A percentile compares a stretch with the other conserved stretches of the same genome.
These are phyloP conservation scores for Columba livia DNA, from an alignment of 2,113 vertebrate genomes.

Conservation along the genomic window DNA sequence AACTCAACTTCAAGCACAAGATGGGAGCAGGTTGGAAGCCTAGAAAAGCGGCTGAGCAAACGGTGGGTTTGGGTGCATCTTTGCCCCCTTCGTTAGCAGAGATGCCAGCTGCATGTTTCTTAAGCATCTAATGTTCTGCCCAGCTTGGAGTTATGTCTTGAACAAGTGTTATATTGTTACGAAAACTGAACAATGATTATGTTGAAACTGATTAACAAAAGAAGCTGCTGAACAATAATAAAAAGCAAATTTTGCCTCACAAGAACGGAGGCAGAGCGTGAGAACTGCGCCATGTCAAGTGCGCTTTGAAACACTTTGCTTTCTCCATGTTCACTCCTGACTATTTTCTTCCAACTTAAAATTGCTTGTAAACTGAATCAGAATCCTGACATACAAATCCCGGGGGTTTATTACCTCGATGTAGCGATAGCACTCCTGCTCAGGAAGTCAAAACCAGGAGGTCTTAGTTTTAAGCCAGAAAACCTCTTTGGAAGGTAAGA, in stretches of 20 bases:
- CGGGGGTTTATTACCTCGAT: not conserved
- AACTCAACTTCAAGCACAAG: not conserved
- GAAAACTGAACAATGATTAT: not conserved
- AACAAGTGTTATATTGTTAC: not conserved
- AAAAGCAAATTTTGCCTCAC: not conserved
- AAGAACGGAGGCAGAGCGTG: not conserved
- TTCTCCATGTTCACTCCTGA: not conserved
- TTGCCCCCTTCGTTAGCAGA: not conserved
- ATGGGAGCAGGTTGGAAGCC: not conserved
- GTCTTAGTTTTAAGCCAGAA: slow-evolving; percentile 21
- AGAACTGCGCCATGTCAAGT: not conserved
- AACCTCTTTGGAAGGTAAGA: not conserved
- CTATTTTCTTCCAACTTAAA: not conserved
- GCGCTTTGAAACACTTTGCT: not conserved
- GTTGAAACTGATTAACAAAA: not conserved
- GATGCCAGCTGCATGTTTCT: not conserved
- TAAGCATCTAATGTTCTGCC: not conserved
- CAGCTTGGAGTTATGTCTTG: not conserved
- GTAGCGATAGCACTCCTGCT: not conserved
- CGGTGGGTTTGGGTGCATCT: accelerated
- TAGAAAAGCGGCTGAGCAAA: not conserved
- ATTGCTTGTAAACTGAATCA: not conserved
- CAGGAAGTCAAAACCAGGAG: not conserved
- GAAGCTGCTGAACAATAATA: not conserved
- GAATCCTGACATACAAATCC: slow-evolving; percentile 2